Evolutionary conservation across 2,113 vertebrate genomes (phyloP).

Genomic region (Pedionomus torquatus): DNA sequence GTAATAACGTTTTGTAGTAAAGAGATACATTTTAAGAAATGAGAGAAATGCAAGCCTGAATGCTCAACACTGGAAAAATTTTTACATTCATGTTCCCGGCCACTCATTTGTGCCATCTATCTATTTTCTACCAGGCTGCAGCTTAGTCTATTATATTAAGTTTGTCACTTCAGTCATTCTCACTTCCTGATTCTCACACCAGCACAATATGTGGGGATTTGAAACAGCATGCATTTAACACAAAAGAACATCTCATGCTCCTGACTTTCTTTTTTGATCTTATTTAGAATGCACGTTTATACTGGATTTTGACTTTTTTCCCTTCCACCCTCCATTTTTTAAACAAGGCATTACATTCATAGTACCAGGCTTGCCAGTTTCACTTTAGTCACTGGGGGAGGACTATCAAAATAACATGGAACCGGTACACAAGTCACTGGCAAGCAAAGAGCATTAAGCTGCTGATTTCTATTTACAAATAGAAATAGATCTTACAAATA

Average conservation of each 20-base stretch:
- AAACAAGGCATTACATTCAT: background rate
- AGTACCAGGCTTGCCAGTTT: background rate
- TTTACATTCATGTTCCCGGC: background rate
- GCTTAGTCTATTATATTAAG: background rate
- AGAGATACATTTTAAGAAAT: background rate
- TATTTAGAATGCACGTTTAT: background rate
- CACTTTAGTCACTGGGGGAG: background rate
- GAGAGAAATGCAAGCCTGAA: background rate
- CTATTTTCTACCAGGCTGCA: background rate
- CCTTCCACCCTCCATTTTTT: background rate
- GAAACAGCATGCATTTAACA: background rate
- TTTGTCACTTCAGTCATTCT: background rate
- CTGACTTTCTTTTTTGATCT: background rate
- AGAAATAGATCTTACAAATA: background rate
- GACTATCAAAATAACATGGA: background rate
- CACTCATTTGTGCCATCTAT: background rate
- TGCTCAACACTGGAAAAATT: background rate
- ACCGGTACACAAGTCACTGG: background rate
- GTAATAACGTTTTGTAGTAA: background rate
- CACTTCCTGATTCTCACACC: constrained; percentile 17
- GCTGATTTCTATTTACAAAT: background rate
- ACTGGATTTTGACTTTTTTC: background rate
- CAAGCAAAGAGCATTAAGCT: background rate
- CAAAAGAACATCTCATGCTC: background rate
- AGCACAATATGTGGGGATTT: background rate